Conservation (phyloP, 2,888 invertebrate genomes). For the Glaucopsyche alexis region DNA sequence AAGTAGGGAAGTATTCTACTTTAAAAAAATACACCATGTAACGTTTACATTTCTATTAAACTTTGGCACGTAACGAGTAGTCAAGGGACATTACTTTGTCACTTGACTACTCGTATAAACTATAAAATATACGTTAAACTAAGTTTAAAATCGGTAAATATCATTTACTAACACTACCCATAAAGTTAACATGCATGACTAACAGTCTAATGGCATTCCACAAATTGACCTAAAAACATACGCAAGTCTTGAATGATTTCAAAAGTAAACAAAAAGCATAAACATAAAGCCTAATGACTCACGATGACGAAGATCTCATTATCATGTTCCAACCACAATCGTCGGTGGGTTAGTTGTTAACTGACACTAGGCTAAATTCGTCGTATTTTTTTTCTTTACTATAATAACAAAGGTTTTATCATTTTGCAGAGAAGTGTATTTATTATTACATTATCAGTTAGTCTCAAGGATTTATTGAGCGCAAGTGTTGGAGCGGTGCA, state of each 20-base stretch:
- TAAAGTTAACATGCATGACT: conserved; percentile 54
- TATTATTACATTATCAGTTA: conserved; percentile 37
- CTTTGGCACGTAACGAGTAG: too few species aligned
- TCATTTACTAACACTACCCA: neutral
- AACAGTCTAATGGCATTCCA: conserved; percentile 54
- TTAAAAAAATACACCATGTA: too few species aligned
- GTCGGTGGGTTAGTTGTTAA: conserved; percentile 68
- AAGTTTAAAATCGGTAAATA: neutral
- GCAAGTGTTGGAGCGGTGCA: conserved; percentile 51
- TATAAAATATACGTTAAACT: neutral
- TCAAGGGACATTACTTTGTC: too few species aligned
- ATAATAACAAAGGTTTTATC: conserved; percentile 8
- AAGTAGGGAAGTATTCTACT: too few species aligned
- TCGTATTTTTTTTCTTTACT: conserved; percentile 52
- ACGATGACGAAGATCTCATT: conserved; percentile 76
- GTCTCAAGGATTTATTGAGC: conserved; percentile 59
- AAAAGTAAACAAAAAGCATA: conserved; percentile 74
- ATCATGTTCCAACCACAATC: conserved; percentile 70
- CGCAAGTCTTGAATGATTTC: conserved; percentile 50
- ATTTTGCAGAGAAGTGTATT: conserved; percentile 30
- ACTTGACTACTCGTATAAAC: neutral
- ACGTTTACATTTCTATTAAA: too few species aligned
- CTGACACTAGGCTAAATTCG: conserved; percentile 60
- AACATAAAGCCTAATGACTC: conserved; percentile 73
- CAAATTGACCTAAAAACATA: conserved; percentile 49